Percentiles rank a stretch among this genome's conserved stretches.
These are phyloP conservation scores for Pollimyrus isidori DNA, from an alignment of 2,113 vertebrate species.

Conservation along the genomic window DNA sequence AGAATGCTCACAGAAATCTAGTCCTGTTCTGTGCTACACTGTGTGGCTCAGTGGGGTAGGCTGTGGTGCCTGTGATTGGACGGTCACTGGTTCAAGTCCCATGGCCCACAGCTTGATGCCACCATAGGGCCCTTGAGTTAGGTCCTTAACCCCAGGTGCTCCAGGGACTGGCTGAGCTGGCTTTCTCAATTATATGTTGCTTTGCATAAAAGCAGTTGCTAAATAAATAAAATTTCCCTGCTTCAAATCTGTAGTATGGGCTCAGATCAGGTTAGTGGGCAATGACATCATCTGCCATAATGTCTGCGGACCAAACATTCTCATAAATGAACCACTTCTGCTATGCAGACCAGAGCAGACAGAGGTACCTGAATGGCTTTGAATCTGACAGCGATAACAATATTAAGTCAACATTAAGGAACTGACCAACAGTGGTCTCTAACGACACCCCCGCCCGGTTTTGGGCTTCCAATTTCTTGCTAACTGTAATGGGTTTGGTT, in stretches of 20 bases:
- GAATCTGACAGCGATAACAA: slow-evolving; percentile 5
- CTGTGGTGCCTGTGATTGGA: not conserved
- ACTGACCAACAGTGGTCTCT: not conserved
- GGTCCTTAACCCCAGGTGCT: not conserved
- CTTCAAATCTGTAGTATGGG: not conserved
- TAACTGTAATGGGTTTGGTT: not conserved
- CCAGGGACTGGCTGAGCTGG: not conserved
- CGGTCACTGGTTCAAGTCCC: not conserved
- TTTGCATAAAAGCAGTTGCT: not conserved
- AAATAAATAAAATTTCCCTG: not conserved
- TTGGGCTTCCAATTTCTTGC: not conserved
- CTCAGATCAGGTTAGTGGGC: not conserved
- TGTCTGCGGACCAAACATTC: not conserved
- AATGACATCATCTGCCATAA: not conserved
- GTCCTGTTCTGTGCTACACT: not conserved
- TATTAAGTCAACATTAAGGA: not conserved
- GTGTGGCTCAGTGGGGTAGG: not conserved
- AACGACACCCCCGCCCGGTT: no score
- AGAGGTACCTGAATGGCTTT: not conserved
- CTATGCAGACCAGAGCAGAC: not conserved
- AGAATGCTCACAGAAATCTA: not conserved
- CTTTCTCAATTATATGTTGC: not conserved
- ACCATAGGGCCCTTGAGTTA: no score
- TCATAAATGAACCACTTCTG: not conserved
- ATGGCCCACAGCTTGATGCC: not conserved